Percentiles rank a stretch among this genome's conserved stretches.
Conservation (phyloP, 1,140 invertebrate species). For the Drosophila ogumai region DNA sequence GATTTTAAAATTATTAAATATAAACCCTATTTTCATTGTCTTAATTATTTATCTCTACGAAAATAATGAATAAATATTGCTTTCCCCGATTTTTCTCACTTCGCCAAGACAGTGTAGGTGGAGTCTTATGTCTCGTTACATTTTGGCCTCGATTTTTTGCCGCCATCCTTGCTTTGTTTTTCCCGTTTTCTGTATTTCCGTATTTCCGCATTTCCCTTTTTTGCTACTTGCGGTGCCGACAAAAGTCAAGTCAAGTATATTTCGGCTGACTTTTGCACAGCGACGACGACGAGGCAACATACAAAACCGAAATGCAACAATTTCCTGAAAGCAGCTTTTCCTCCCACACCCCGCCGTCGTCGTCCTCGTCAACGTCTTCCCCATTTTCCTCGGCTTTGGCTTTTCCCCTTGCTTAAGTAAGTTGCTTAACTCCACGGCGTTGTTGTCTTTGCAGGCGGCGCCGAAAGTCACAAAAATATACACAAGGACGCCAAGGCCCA, state of each 20-base stretch:
- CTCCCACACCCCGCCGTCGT: conserved; percentile 22
- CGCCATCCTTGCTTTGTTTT: conserved; percentile 35
- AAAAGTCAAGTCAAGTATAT: conserved; percentile 81
- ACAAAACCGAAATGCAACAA: conserved; percentile 77
- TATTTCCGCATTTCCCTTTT: conserved; percentile 8
- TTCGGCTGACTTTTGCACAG: conserved; percentile 75
- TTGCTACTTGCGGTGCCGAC: conserved; percentile 53
- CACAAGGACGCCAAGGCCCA: conserved; percentile 29
- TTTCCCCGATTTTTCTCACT: neutral
- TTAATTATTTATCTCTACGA: too few relatives aligned
- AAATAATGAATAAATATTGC: neutral
- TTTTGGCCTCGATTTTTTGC: conserved; percentile 76
- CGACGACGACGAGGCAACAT: conserved; percentile 17
- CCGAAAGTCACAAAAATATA: conserved; percentile 66
- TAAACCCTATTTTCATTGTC: too few relatives aligned
- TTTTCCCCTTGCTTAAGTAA: conserved; percentile 65
- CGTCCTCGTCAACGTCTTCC: neutral
- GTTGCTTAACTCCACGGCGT: conserved; percentile 72
- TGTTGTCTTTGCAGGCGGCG: conserved; percentile 79
- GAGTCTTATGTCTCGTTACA: conserved; percentile 70
- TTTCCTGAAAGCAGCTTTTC: conserved; percentile 70
- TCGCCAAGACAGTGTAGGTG: conserved; percentile 5
- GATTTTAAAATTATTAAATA: too few relatives aligned
- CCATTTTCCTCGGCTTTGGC: conserved; percentile 9
- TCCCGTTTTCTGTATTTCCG: conserved; percentile 37